These are phyloP conservation scores for Psittacula cyanocephala DNA, from an alignment of 2,113 vertebrate species.

Conservation along the genomic window DNA sequence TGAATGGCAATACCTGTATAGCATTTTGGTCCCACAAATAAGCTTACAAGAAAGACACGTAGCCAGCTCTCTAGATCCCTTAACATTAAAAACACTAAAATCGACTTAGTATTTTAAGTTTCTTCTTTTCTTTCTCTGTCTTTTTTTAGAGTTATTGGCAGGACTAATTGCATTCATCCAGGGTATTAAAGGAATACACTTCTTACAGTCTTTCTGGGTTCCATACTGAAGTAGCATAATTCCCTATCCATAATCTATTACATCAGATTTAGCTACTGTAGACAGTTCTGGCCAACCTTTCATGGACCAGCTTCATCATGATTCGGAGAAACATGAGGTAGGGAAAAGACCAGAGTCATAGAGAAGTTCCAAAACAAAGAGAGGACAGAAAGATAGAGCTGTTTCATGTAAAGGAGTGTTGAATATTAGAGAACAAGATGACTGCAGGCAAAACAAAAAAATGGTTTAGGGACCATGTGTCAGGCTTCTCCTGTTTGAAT, in stretches of 20 bases:
- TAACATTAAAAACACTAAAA: background rate
- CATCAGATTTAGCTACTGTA: background rate
- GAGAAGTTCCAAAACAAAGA: background rate
- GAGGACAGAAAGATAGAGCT: background rate
- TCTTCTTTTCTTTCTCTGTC: background rate
- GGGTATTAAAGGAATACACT: background rate
- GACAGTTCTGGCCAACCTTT: background rate
- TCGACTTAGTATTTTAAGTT: background rate
- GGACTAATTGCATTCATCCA: background rate
- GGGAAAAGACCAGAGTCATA: background rate
- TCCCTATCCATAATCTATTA: background rate
- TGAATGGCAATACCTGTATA: background rate
- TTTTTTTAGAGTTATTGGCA: background rate
- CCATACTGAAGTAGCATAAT: background rate
- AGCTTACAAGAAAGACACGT: background rate
- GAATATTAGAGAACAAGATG: background rate
- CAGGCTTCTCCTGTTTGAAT: background rate
- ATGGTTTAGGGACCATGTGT: background rate
- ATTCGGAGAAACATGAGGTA: background rate
- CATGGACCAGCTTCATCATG: background rate
- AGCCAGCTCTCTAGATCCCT: background rate
- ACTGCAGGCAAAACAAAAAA: background rate
- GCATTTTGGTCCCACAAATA: background rate
- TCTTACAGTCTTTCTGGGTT: background rate
- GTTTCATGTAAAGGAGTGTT: background rate